These are phyloP conservation scores for Chelonoidis abingdonii DNA, from an alignment of 2,113 vertebrate genomes.

Conservation along the genomic window DNA sequence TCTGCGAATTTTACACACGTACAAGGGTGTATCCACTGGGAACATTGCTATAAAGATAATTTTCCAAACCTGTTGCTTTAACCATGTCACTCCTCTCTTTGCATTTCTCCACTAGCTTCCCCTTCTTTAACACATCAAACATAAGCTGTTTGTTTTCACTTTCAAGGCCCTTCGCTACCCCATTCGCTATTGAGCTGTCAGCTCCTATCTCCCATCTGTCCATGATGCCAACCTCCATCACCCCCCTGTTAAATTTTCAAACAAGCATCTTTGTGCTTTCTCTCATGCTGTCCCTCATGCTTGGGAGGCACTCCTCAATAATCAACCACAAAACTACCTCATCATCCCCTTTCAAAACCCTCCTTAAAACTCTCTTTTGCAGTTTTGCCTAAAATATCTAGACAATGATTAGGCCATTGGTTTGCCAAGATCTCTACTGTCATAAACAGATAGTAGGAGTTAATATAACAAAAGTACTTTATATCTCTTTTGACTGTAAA, in stretches of 20 bases:
- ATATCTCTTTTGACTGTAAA: too few species aligned
- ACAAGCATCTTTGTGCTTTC: too few species aligned
- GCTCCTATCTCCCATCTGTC: too few species aligned
- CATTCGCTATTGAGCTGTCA: neutral
- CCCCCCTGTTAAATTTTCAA: neutral
- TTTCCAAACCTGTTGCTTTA: neutral
- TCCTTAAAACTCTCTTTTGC: too few species aligned
- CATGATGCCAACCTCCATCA: neutral
- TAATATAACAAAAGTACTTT: too few species aligned
- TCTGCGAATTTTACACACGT: neutral
- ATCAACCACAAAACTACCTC: neutral
- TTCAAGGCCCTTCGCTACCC: neutral
- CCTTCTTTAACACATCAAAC: neutral
- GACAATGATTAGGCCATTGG: neutral
- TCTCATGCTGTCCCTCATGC: neutral
- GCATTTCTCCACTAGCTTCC: neutral
- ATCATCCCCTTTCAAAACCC: neutral
- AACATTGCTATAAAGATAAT: neutral
- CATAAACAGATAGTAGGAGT: too few species aligned
- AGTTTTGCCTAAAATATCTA: neutral
- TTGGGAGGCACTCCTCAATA: neutral
- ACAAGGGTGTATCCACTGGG: neutral
- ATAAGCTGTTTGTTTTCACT: too few species aligned
- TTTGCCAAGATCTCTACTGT: neutral
- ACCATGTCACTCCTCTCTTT: neutral